Conservation (phyloP, 2,113 vertebrate genomes). For the Aspidoscelis tigris region DNA sequence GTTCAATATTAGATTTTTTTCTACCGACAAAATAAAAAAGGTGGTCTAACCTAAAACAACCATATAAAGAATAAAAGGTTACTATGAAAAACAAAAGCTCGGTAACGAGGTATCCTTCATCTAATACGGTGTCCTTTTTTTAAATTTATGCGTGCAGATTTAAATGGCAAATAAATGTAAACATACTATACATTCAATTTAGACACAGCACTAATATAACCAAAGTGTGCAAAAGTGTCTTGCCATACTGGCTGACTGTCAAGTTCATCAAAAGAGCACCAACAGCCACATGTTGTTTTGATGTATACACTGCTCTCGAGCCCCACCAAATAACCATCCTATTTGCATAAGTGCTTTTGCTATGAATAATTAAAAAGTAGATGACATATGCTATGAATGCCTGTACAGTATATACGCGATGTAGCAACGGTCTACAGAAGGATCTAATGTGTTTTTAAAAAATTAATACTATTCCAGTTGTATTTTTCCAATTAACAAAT, state of each 20-base stretch:
- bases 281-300: conserved; percentile 43
- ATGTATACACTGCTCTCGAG: conserved; percentile 43
- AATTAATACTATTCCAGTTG: background rate
- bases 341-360: conserved; percentile 52
- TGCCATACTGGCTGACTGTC: conserved; percentile 40
- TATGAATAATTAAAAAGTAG: conserved; percentile 31
- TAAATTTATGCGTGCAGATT: conserved; percentile 12
- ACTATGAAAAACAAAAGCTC: background rate
- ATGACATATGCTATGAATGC: background rate
- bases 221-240: background rate
- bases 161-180: conserved; percentile 23
- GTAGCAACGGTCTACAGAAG: background rate
- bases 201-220: conserved; percentile 53
- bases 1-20: background rate
- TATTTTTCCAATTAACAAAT: background rate
- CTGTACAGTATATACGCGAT: background rate
- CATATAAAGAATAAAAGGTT: background rate
- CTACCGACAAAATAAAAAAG: background rate
- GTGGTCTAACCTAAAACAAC: background rate
- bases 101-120: conserved; percentile 1
- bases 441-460: conserved; percentile 27
- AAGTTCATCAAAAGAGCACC: conserved; percentile 33
- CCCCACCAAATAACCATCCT: conserved; percentile 44
- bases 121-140: background rate
- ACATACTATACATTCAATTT: conserved; percentile 32